Conservation (phyloP, 2,113 vertebrate genomes). For the Brachyhypopomus gauderio region DNA sequence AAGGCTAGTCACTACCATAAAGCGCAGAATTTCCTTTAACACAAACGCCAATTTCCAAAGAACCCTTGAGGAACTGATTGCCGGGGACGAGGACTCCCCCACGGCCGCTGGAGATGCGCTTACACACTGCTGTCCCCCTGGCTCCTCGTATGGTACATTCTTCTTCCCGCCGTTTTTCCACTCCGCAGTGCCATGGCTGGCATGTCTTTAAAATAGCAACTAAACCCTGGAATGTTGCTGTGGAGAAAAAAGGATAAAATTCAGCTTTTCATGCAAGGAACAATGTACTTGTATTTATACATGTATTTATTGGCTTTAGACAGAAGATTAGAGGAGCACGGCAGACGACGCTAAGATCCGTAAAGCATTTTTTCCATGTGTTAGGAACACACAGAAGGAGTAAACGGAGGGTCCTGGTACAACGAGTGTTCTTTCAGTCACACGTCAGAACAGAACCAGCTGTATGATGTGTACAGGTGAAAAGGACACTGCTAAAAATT, state of each 20-base stretch:
- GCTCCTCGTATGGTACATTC: slow-evolving; percentile 97
- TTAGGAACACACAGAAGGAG: neutral
- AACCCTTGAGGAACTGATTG: neutral
- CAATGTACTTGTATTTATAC: neutral
- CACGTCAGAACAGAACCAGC: neutral
- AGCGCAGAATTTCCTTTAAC: too few relatives aligned
- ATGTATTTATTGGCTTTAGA: slow-evolving; percentile 5
- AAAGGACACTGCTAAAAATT: neutral
- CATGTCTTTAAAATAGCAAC: slow-evolving; percentile 97
- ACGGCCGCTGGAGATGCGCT: slow-evolving; percentile 70
- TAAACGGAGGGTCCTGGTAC: slow-evolving; percentile 3
- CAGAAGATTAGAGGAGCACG: neutral
- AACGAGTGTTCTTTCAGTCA: slow-evolving; percentile 4
- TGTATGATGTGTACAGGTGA: neutral
- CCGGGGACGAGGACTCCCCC: neutral
- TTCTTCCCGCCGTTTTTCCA: slow-evolving; percentile 91
- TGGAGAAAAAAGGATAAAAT: slow-evolving; percentile 32
- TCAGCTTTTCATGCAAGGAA: neutral
- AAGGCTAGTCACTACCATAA: too few relatives aligned
- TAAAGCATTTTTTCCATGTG: slow-evolving; percentile 19
- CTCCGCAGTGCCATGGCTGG: slow-evolving; percentile 94
- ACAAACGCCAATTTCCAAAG: too few relatives aligned
- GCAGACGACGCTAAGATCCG: neutral
- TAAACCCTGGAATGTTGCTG: slow-evolving; percentile 97
- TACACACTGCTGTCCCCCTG: slow-evolving; percentile 96